A percentile compares a stretch with the other conserved stretches of the same genome.
Evolutionary conservation across 2,888 invertebrate species (phyloP).

Genomic region (Tillus elongatus): DNA sequence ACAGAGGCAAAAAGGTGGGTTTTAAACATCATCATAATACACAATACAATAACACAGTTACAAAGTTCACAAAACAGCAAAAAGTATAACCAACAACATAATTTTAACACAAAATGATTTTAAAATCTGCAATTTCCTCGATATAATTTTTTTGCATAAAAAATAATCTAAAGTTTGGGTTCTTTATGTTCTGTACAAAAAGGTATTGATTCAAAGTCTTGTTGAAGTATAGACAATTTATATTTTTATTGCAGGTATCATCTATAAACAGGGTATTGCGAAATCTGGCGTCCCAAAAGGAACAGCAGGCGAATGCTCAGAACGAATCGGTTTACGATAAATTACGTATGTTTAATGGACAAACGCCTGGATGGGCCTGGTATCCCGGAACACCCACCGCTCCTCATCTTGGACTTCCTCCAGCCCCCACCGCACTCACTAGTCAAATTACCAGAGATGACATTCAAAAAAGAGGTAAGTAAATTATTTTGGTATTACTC

Average conservation of each 20-base stretch:
- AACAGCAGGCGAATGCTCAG: slow-evolving; percentile 74
- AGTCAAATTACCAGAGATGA: slow-evolving; percentile 56
- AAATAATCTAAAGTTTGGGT: background rate
- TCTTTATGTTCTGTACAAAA: background rate
- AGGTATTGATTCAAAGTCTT: slow-evolving; percentile 1
- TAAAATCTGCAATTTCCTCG: too few relatives aligned
- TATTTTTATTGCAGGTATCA: slow-evolving; percentile 65
- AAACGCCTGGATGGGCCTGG: slow-evolving; percentile 80
- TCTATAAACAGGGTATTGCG: slow-evolving; percentile 96
- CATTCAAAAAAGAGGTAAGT: slow-evolving; percentile 67
- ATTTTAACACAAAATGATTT: too few relatives aligned
- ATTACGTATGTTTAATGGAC: slow-evolving; percentile 89
- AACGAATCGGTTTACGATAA: slow-evolving; percentile 92
- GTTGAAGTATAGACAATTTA: too few relatives aligned
- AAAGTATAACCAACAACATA: too few relatives aligned
- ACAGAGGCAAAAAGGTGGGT: too few relatives aligned
- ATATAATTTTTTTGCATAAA: too few relatives aligned
- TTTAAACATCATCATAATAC: too few relatives aligned
- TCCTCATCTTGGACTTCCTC: slow-evolving; percentile 55
- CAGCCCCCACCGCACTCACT: slow-evolving; percentile 44
- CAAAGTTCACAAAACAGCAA: too few relatives aligned
- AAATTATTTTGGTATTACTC: too few relatives aligned
- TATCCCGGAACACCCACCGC: slow-evolving; percentile 70
- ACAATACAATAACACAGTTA: too few relatives aligned
- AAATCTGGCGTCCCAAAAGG: slow-evolving; percentile 93